These are phyloP conservation scores for Corella eumyota DNA, from an alignment of 23 tunicate genomes.

Conservation along the genomic window DNA sequence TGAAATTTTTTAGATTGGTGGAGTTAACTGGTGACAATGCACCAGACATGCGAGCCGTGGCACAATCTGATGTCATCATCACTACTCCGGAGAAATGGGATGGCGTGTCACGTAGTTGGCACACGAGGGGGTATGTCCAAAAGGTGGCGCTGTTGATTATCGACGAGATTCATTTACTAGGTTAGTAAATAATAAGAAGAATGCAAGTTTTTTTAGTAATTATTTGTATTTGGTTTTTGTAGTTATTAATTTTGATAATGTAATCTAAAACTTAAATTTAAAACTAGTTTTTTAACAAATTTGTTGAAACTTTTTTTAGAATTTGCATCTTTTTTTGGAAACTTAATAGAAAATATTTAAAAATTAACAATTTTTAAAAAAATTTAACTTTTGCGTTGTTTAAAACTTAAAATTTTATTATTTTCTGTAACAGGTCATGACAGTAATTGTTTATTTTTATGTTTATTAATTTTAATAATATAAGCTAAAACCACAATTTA, in stretches of 20 bases:
- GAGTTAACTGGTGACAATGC: constrained; percentile 98
- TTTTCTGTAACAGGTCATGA: too few species aligned
- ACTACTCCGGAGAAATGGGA: constrained; percentile 99
- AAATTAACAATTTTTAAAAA: too few species aligned
- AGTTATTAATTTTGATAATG: background rate
- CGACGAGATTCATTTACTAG: constrained; percentile 95
- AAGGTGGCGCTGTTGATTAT: constrained; percentile 89
- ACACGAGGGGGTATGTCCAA: constrained; percentile 92
- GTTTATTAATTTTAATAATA: too few species aligned
- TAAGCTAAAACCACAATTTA: too few species aligned
- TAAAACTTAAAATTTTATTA: too few species aligned
- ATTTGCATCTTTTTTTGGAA: too few species aligned
- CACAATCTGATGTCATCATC: constrained; percentile 86
- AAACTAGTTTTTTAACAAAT: background rate
- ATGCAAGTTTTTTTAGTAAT: background rate
- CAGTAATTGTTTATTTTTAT: too few species aligned
- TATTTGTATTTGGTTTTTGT: background rate
- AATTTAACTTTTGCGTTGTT: too few species aligned
- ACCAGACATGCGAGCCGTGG: constrained; percentile 90
- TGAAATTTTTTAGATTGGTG: constrained; percentile 43
- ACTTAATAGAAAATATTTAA: too few species aligned
- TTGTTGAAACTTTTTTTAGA: too few species aligned
- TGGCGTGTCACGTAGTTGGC: constrained; percentile 92
- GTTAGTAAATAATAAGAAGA: constrained; percentile 14
- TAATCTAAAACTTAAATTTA: background rate